Evolutionary conservation across 2,113 vertebrate species (phyloP).

Genomic region (Lophotis ruficrista): DNA sequence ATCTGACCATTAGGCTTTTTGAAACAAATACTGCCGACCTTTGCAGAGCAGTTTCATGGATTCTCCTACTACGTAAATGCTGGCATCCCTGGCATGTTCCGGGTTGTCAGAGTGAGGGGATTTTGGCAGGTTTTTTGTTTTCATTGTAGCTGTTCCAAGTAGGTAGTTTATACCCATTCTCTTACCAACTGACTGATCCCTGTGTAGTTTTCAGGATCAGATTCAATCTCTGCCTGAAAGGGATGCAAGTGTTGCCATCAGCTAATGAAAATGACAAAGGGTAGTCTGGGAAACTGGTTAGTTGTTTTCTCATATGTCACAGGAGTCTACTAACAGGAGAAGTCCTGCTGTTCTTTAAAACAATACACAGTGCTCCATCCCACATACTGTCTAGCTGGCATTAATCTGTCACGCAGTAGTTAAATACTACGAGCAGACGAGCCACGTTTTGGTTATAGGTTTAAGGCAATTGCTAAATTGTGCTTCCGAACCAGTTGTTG

Average conservation of each 20-base stretch:
- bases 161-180: neutral
- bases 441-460: neutral
- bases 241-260: neutral
- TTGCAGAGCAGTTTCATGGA: neutral
- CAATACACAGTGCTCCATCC: neutral
- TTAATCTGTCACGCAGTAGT: neutral
- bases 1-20: neutral
- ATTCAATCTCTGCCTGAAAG: neutral
- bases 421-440: neutral
- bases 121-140: neutral
- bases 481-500: neutral
- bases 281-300: neutral
- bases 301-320: neutral
- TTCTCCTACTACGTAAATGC: neutral
- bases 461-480: neutral
- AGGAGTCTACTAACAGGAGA: neutral
- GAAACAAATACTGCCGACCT: neutral
- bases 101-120: neutral
- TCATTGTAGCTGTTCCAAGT: neutral
- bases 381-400: neutral
- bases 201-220: neutral
- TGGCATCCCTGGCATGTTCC: neutral
- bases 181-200: neutral
- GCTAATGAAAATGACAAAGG: neutral
- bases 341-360: neutral